Percentiles rank a stretch among this genome's conserved stretches.
Conservation (phyloP, 2,113 vertebrate genomes). For the Salvator merianae region DNA sequence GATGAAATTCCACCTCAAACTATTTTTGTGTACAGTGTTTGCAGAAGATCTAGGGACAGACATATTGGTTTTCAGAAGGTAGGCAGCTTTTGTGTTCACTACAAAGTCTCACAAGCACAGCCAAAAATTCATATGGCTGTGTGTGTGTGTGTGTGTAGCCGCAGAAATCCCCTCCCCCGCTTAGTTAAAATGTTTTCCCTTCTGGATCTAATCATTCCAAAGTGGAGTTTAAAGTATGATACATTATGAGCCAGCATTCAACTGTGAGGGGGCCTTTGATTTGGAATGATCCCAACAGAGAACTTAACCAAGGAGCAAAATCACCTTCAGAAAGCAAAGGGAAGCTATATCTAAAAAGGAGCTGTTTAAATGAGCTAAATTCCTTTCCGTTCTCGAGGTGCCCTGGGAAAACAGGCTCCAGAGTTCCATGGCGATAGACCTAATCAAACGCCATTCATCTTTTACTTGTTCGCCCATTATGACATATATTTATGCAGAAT, state of each 20-base stretch:
- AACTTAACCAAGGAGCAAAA: not conserved
- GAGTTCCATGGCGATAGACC: not conserved
- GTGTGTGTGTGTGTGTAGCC: not conserved
- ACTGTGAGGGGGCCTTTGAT: not conserved
- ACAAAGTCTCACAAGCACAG: not conserved
- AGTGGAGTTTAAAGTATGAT: slow-evolving; percentile 7
- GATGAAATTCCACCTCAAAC: not conserved
- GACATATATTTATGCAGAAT: slow-evolving; percentile 17
- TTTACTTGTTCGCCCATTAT: not conserved
- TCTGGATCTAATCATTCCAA: slow-evolving; percentile 24
- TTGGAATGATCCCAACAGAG: not conserved
- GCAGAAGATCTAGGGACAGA: not conserved
- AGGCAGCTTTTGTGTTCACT: slow-evolving; percentile 18
- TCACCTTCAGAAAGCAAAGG: slow-evolving; percentile 9
- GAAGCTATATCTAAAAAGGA: not conserved
- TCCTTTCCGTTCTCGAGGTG: not conserved
- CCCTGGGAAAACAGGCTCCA: slow-evolving; percentile 1
- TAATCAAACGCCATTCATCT: not conserved
- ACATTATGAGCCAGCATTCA: not conserved
- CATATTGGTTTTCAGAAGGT: slow-evolving; percentile 7
- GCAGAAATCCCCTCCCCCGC: not conserved
- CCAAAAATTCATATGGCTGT: not conserved
- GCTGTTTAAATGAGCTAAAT: slow-evolving; percentile 5
- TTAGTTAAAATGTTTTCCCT: not conserved
- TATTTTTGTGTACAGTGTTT: not conserved